A percentile compares a stretch with the other conserved stretches of the same genome.
These are phyloP conservation scores for Peromyscus aztecus DNA, from an alignment of 2,797 vertebrate genomes.

Conservation along the genomic window DNA sequence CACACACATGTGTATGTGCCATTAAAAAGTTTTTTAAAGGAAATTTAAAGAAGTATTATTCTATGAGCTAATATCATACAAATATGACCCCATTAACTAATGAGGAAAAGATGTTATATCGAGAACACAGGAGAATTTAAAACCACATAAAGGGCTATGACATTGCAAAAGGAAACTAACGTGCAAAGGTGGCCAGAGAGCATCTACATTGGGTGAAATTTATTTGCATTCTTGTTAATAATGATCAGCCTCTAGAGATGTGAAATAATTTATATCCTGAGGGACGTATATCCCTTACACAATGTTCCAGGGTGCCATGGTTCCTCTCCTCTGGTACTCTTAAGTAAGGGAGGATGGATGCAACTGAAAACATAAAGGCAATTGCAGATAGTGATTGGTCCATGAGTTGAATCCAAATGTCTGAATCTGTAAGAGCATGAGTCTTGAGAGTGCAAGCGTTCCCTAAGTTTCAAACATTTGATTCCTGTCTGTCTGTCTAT, in stretches of 20 bases:
- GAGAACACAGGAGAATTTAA: not conserved
- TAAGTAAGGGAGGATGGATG: not conserved
- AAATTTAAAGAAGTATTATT: constrained; percentile 48
- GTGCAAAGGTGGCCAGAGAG: not conserved
- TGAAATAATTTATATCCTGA: not conserved
- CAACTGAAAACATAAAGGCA: not conserved
- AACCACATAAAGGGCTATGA: not conserved
- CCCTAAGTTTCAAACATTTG: not conserved
- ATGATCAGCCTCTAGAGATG: not conserved
- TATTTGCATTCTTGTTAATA: constrained; percentile 29
- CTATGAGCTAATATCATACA: constrained; percentile 5
- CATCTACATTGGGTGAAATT: not conserved
- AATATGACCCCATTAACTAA: constrained; percentile 22
- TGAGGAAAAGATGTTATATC: not conserved
- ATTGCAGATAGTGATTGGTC: not conserved
- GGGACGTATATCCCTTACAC: not conserved
- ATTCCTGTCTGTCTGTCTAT: not conserved
- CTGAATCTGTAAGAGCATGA: not conserved
- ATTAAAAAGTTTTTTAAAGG: not conserved
- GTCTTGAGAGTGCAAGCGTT: not conserved
- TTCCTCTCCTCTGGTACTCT: not conserved
- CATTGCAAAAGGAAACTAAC: not conserved
- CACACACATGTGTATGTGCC: not conserved
- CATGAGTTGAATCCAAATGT: not conserved
- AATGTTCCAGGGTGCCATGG: not conserved